Percentiles rank a stretch among this genome's conserved stretches.
phyloP scores from a whole-genome alignment of 2,888 invertebrate species.

The Andrena camellia region DNA sequence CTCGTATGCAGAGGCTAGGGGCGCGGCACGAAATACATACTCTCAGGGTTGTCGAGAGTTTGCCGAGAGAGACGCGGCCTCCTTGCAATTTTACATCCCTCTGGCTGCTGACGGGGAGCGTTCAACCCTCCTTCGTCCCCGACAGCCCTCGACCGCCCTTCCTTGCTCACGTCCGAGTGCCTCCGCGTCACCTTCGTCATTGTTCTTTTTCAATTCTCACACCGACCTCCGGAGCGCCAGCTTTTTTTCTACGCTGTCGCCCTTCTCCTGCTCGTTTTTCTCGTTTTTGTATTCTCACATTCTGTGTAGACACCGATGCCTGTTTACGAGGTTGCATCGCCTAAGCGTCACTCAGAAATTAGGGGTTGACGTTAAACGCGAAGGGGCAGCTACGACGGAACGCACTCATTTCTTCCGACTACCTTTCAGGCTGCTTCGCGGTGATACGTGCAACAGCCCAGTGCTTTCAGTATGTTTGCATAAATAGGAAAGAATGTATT shows the following conservation, averaged over 20 bases:
- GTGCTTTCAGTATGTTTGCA: too few species aligned
- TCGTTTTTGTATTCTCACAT: background rate
- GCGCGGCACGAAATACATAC: conserved; percentile 15
- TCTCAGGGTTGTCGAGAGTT: conserved; percentile 13
- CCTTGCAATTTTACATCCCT: conserved; percentile 53
- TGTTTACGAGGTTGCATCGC: background rate
- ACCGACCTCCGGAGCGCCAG: conserved; percentile 24
- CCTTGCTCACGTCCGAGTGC: conserved; percentile 50
- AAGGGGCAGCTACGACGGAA: too few species aligned
- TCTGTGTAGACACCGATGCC: background rate
- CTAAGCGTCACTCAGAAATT: background rate
- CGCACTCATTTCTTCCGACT: too few species aligned
- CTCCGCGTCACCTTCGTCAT: conserved; percentile 34
- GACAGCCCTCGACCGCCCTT: conserved; percentile 30
- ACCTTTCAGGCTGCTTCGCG: too few species aligned
- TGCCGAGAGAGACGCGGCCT: conserved; percentile 4
- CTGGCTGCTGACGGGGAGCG: conserved; percentile 34
- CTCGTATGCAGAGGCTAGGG: conserved; percentile 15
- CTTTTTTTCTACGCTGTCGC: conserved; percentile 41
- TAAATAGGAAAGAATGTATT: too few species aligned
- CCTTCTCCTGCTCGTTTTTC: conserved; percentile 23
- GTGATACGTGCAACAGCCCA: too few species aligned
- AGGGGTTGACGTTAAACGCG: too few species aligned
- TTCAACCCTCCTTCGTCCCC: conserved; percentile 45
- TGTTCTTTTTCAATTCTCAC: conserved; percentile 64